These are phyloP conservation scores for Callipepla californica DNA, from an alignment of 2,113 vertebrate species.

Conservation along the genomic window DNA sequence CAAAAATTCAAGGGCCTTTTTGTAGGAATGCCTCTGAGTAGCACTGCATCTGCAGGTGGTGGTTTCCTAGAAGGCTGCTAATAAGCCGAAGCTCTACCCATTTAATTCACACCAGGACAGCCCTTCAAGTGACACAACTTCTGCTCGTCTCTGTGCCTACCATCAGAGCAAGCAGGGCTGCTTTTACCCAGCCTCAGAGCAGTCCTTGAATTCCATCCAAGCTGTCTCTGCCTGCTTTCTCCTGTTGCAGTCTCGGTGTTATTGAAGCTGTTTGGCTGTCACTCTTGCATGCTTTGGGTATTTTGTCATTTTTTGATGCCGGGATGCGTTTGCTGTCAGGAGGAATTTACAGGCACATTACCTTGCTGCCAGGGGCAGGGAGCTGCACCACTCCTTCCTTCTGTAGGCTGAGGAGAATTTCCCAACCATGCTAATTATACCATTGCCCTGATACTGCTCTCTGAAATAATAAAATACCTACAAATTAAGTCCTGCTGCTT, in stretches of 20 bases:
- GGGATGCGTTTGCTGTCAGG: slow-evolving; percentile 68
- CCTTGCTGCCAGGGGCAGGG: slow-evolving; percentile 38
- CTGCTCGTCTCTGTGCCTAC: slow-evolving; percentile 15
- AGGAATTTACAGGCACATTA: slow-evolving; percentile 75
- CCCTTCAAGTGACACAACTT: neutral
- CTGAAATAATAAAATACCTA: slow-evolving; percentile 48
- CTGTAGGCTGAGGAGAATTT: slow-evolving; percentile 48
- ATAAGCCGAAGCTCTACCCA: neutral
- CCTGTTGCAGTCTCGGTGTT: neutral
- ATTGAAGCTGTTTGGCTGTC: slow-evolving; percentile 66
- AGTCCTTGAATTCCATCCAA: slow-evolving; percentile 27
- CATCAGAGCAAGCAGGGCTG: neutral
- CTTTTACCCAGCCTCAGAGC: neutral
- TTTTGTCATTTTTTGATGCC: slow-evolving; percentile 70
- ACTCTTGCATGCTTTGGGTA: slow-evolving; percentile 64
- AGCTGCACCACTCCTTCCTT: slow-evolving; percentile 29
- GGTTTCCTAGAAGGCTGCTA: neutral
- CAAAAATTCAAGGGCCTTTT: neutral
- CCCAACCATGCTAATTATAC: slow-evolving; percentile 61
- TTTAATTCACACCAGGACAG: slow-evolving; percentile 32
- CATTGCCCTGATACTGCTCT: slow-evolving; percentile 12
- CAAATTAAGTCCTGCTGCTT: slow-evolving; percentile 28
- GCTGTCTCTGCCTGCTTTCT: slow-evolving; percentile 41
- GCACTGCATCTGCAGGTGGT: neutral
- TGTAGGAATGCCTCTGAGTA: neutral